phyloP scores from a whole-genome alignment of 1,140 invertebrate genomes.

The Cyclargus thomasi region DNA sequence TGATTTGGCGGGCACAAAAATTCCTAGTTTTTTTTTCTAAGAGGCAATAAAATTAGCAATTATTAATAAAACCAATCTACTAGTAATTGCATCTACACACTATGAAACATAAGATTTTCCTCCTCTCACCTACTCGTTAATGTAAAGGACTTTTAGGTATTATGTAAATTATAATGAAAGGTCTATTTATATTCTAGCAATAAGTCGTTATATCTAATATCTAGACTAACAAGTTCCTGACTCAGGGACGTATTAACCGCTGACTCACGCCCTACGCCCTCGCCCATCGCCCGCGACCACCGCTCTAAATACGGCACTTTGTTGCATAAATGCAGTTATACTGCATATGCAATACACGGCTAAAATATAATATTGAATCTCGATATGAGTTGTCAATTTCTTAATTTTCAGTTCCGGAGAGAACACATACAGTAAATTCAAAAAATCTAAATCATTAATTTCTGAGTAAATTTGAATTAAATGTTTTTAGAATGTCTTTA shows the following conservation, averaged over 20 bases:
- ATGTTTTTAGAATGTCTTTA: no score
- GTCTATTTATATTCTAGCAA: not conserved
- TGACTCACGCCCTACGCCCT: constrained; percentile 12
- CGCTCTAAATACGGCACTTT: not conserved
- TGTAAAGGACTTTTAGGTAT: not conserved
- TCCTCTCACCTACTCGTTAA: not conserved
- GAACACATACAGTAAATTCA: no score
- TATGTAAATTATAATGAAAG: not conserved
- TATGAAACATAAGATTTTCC: not conserved
- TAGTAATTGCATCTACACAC: no score
- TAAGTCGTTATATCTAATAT: not conserved
- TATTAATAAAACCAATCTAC: no score
- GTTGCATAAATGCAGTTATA: not conserved
- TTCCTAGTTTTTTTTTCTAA: no score
- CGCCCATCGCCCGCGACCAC: not conserved
- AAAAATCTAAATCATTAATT: no score
- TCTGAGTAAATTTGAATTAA: no score
- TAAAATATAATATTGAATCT: not conserved
- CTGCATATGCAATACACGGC: not conserved
- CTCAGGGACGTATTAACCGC: not conserved
- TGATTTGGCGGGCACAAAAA: no score
- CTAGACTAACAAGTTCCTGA: not conserved
- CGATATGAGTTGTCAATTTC: no score
- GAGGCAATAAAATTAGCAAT: no score
- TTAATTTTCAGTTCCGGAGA: no score